These are phyloP conservation scores for Leucophenga varia DNA, from an alignment of 1,140 invertebrate species.

Conservation along the genomic window DNA sequence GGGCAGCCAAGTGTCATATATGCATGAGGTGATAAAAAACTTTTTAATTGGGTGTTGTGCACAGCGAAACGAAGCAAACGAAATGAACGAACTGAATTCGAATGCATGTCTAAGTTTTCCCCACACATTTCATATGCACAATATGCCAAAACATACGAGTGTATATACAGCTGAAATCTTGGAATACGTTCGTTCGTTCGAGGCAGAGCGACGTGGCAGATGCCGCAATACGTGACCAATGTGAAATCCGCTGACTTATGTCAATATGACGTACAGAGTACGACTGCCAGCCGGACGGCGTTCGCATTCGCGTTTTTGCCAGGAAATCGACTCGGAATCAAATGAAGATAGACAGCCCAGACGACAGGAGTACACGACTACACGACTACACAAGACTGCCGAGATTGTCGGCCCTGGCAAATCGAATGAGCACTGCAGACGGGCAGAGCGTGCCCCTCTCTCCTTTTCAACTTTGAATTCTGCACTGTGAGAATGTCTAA, in stretches of 20 bases:
- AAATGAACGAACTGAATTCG: too few species aligned
- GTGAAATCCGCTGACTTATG: conserved; percentile 51
- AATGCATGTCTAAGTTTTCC: conserved; percentile 30
- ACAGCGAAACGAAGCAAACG: conserved; percentile 23
- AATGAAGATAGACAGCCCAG: conserved; percentile 48
- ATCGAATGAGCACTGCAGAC: conserved; percentile 38
- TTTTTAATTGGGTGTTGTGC: conserved; percentile 43
- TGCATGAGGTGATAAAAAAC: conserved; percentile 44
- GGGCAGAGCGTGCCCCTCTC: conserved; percentile 6
- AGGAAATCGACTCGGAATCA: conserved; percentile 43
- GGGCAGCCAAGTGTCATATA: conserved; percentile 34
- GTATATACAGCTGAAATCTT: background rate
- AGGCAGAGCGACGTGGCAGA: conserved; percentile 22
- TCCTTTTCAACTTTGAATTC: conserved; percentile 34
- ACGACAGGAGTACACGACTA: conserved; percentile 12
- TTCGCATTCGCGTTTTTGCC: conserved; percentile 27
- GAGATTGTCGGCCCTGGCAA: too few species aligned
- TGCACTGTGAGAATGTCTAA: conserved; percentile 4
- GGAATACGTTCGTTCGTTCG: background rate
- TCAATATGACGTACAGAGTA: conserved; percentile 45
- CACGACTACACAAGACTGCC: conserved; percentile 1
- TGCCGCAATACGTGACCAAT: conserved; percentile 47
- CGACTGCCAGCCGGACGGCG: conserved; percentile 22
- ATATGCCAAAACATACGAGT: conserved; percentile 26
- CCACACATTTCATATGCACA: conserved; percentile 21